Conservation (phyloP, 2,888 invertebrate species). For the Meandrusa payeni region DNA sequence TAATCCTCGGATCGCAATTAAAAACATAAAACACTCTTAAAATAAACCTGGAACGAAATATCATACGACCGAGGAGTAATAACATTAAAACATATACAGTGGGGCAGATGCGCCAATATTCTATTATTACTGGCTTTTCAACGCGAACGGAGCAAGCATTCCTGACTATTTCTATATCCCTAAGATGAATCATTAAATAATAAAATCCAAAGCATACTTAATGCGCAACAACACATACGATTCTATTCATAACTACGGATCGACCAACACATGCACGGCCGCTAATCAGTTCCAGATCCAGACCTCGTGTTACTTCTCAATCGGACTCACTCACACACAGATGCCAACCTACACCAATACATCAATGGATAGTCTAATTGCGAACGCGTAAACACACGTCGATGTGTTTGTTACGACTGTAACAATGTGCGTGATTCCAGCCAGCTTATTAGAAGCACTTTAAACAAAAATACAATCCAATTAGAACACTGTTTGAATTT, state of each 20-base stretch:
- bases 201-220: constrained; percentile 79
- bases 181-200: constrained; percentile 81
- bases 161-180: constrained; percentile 79
- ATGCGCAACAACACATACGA: constrained; percentile 70
- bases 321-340: constrained; percentile 52
- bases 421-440: constrained; percentile 69
- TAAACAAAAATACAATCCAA: constrained; percentile 78
- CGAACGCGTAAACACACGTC: constrained; percentile 72
- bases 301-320: constrained; percentile 65
- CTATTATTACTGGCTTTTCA: constrained; percentile 79
- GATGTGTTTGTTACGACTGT: constrained; percentile 65
- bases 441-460: constrained; percentile 72
- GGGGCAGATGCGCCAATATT: constrained; percentile 78
- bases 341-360: constrained; percentile 51
- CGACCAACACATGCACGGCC: constrained; percentile 63
- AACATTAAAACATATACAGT: constrained; percentile 75
- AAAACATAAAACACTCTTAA: constrained; percentile 72
- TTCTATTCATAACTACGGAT: constrained; percentile 65
- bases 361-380: constrained; percentile 75
- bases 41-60: constrained; percentile 69
- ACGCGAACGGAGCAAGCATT: constrained; percentile 71
- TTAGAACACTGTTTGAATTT: constrained; percentile 73
- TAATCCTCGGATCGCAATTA: constrained; percentile 72
- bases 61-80: constrained; percentile 66
- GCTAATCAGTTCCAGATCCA: constrained; percentile 75